A percentile compares a stretch with the other conserved stretches of the same genome.
Evolutionary conservation across 2,797 vertebrate genomes (phyloP).

Genomic region (Numenius phaeopus): DNA sequence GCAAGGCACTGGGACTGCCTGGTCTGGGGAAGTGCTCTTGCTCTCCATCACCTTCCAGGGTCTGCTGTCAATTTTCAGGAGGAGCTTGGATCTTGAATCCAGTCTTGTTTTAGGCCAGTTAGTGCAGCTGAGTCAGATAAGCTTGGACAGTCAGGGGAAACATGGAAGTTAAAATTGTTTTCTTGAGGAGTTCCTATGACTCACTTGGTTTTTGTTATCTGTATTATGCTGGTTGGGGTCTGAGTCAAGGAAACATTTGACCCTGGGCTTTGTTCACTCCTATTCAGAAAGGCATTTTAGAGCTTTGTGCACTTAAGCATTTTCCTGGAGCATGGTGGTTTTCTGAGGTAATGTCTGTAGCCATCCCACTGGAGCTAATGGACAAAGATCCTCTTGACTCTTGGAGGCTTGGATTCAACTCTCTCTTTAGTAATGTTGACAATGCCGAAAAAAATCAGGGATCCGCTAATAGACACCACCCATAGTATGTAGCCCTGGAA

Average conservation of each 20-base stretch:
- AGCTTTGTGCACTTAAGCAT: neutral
- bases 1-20: neutral
- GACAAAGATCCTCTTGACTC: neutral
- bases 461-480: neutral
- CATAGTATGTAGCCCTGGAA: neutral
- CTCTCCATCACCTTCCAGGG: neutral
- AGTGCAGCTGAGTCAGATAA: neutral
- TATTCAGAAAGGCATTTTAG: neutral
- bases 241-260: neutral
- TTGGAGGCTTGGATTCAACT: neutral
- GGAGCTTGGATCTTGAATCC: neutral
- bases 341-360: constrained; percentile 23
- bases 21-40: neutral
- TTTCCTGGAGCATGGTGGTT: neutral
- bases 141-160: neutral
- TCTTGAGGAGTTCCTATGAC: neutral
- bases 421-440: neutral
- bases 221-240: neutral
- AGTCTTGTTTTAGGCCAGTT: neutral
- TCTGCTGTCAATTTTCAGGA: neutral
- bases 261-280: neutral
- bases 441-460: neutral
- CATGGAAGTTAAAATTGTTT: neutral
- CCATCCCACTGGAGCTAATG: neutral
- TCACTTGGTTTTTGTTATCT: neutral